Base-by-base conservation (phyloP, 2,888 invertebrate species). In the Drosophila yooni region DNA sequence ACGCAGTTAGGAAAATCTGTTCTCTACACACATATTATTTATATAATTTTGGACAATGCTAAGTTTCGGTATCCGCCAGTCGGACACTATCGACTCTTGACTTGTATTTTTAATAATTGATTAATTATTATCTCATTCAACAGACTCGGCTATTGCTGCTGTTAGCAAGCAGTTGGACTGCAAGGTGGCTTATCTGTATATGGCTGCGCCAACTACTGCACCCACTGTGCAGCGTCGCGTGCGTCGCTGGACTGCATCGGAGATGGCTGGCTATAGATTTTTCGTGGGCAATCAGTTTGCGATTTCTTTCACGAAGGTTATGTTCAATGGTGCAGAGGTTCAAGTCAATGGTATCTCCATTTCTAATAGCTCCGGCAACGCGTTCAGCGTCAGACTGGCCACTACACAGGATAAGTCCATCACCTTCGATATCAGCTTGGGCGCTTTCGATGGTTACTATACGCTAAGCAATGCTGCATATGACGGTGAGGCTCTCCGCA, bases 71-170 rank as follows among this genome's bases (percentile, higher is more conserved):
- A 25, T 15, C 15, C 34, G 7, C 15, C 27, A 33, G 33, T 21
- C 33, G 21, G 36, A 15, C 10, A 15, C 7, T 21, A 15, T 46
- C 15, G 21, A 25, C 15, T n/a, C 27, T 36, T 8, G 3, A 34
- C 4, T 29, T 10, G 15, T 34, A 18, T 43, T 21, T 43, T 13
- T 57, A 43, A 64, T 43, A 50, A 61, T 34, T 51, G 1, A 38
- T 31, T 8, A 8, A 46, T 15, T 15, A 15, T 18, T 76, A n/a
- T 48, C 3, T 60, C 29, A 13, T 31, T 21, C 10, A 52, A 58
- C 74, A 94, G 94, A 94, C 91, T 76, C 88, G 6, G 94, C 94
- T 78, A 95, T 96, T 91, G 91, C 94, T 50, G 93, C 94, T 5
- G 93, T 94, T 81, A 94, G 94, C 79, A 91, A 93, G 0, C 92